phyloP scores from a whole-genome alignment of 2,797 vertebrate species.

The Otolemur crassicaudatus region DNA sequence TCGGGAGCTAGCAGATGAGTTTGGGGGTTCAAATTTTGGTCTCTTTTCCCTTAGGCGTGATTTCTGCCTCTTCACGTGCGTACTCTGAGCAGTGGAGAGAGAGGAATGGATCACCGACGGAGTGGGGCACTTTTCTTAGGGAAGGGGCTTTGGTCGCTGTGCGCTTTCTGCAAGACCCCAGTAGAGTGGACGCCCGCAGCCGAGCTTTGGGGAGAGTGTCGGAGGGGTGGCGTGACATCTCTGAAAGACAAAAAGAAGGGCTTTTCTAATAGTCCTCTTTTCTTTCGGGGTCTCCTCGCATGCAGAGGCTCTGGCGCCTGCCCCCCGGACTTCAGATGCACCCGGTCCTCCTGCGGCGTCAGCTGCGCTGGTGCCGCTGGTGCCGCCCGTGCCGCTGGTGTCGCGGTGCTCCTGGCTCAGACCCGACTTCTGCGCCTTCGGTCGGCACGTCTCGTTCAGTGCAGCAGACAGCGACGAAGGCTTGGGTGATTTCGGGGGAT shows the following conservation, averaged over 20 bases:
- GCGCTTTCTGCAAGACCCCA: background rate
- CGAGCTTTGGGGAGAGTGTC: background rate
- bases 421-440: background rate
- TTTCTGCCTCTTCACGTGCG: background rate
- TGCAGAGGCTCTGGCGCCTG: background rate
- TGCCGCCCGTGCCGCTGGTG: background rate
- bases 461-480: background rate
- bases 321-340: slow-evolving; percentile 33
- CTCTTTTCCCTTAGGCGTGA: background rate
- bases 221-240: background rate
- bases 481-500: background rate
- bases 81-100: background rate
- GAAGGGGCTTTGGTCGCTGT: background rate
- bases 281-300: background rate
- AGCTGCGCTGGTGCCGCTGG: background rate
- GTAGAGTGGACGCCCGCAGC: background rate
- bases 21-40: background rate
- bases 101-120: background rate
- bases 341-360: slow-evolving; percentile 20
- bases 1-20: background rate
- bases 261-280: background rate
- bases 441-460: background rate
- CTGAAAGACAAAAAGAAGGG: background rate
- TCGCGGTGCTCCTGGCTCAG: background rate
- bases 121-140: slow-evolving; percentile 44